phyloP scores from a whole-genome alignment of 2,113 vertebrate species.

The Macheiramphus alcinus region DNA sequence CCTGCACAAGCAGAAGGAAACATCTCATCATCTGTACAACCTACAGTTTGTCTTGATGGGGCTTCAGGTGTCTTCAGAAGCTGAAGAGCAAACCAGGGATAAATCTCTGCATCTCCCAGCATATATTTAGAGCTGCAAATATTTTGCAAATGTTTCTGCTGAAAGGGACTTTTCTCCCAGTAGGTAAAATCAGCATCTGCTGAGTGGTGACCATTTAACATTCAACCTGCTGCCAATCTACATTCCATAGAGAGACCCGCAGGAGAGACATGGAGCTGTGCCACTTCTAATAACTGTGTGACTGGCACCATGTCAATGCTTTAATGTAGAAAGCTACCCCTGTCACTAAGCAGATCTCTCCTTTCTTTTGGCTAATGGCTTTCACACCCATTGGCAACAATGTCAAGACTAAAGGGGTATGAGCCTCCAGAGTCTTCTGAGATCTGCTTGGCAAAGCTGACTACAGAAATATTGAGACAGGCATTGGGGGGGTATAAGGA shows the following conservation, averaged over 20 bases:
- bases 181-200: slow-evolving; percentile 61
- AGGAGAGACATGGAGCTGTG: slow-evolving; percentile 64
- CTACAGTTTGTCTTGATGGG: background rate
- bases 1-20: background rate
- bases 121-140: slow-evolving; percentile 9
- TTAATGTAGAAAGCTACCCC: slow-evolving; percentile 63
- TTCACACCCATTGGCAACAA: slow-evolving; percentile 52
- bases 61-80: background rate
- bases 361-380: slow-evolving; percentile 64
- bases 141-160: slow-evolving; percentile 42
- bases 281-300: slow-evolving; percentile 67
- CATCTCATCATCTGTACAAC: background rate
- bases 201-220: slow-evolving; percentile 68
- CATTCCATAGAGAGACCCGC: slow-evolving; percentile 51
- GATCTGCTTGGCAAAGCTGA: background rate
- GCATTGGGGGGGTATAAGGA: background rate
- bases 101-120: background rate
- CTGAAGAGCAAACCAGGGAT: background rate
- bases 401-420: background rate
- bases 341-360: slow-evolving; percentile 65
- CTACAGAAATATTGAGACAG: background rate
- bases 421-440: background rate
- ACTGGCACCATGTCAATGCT: slow-evolving; percentile 71
- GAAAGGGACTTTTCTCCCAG: slow-evolving; percentile 48
- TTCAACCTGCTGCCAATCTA: slow-evolving; percentile 70